Base-by-base conservation (phyloP, 2,888 invertebrate species). In the Netelia melanura region DNA sequence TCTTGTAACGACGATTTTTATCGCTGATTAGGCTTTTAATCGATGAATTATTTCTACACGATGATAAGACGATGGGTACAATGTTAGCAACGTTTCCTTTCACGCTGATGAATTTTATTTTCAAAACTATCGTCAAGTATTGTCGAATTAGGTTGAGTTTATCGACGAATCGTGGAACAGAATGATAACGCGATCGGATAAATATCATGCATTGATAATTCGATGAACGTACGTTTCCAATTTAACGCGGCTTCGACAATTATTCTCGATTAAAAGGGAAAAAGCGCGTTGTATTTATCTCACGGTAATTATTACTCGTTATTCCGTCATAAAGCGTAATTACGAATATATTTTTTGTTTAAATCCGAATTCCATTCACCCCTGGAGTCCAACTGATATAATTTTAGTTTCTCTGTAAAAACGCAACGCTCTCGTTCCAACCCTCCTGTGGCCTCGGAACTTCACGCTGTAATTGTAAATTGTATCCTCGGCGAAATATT, bases 391-490 rank as follows among this genome's bases (percentile, higher is more conserved):
- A 1, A 48, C 14, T 48, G 14, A 48, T 48, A 14, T 61, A 10
- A 64, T 58, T 21, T 58, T 58, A 21, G 21, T 58, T 58, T 14
- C 58, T 58, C 21, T 58, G 58, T 58, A n/a, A 25, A 23, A 9
- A 58, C 21, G 58, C 58, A 58, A 17, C 14, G 14, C 0, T 48
- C 14, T 48, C 48, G 17, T 56, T 17, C 9, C 17, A 56, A 56
- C 21, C 8, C 61, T 11, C 61, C 2, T 9, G 23, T 61, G 61
- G 38, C 3, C 38, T n/a, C 38, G 25, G 30, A 64, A 38, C 38
- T 38, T 3, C 44, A 21, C 3, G 1, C 10, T 44, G 43, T 81
- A 75, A 75, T 81, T 81, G 75, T 75, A 52, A 80, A 80, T 80
- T 72, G 64, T 72, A 75, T 75, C 61, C 68, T 10, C 64, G 30